Base-by-base conservation (phyloP, 2,113 vertebrate species). In the Puffinus mauretanicus region DNA sequence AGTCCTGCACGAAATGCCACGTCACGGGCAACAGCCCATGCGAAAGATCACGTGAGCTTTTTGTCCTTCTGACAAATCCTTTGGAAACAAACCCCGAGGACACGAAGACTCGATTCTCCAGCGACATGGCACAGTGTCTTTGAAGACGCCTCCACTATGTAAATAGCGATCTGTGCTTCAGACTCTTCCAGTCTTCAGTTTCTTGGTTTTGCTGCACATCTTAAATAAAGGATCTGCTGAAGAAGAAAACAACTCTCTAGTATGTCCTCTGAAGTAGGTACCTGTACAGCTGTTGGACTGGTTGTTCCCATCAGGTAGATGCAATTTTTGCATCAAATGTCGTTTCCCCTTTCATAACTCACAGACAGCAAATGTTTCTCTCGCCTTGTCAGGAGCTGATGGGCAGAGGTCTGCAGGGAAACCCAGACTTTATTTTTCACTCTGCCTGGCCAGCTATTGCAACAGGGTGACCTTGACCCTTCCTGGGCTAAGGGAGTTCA, bases 71-170 rank as follows among this genome's bases (percentile, higher is more conserved):
- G 40, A 57, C 34, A 77, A 80, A 73, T 13, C 34, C 78, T 15
- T 10, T 17, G 27, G 69, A 57, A 91, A 54, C 44, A 76, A 76
- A 44, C 27, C 75, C 87, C 0, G 7, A 61, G 52, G 75, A 65
- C 32, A n/a, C 0, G 0, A 67, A 9, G 36, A 24, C 51, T 44
- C 0, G 0, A 16, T 69, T 70, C 70, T 51, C 32, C 82, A 38
- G 61, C 1, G 24, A 32, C 54, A 7, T 0, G 26, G 82, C 27
- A 4, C 1, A 0, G 60, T 21, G 71, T n/a, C 81, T 67, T 62
- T 36, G 71, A 70, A 76, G 57, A 21, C 0, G 0, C 58, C n/a
- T 77, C 30, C 16, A 3, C 66, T 40, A 7, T 17, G 30, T 51
- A 62, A 92, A 61, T 6, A 26, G 19, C 0, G 3, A 57, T 38